A percentile compares a stretch with the other conserved stretches of the same genome.
These are phyloP conservation scores for Muntiacus muntjak DNA, from an alignment of 2,113 vertebrate genomes.

Conservation along the genomic window DNA sequence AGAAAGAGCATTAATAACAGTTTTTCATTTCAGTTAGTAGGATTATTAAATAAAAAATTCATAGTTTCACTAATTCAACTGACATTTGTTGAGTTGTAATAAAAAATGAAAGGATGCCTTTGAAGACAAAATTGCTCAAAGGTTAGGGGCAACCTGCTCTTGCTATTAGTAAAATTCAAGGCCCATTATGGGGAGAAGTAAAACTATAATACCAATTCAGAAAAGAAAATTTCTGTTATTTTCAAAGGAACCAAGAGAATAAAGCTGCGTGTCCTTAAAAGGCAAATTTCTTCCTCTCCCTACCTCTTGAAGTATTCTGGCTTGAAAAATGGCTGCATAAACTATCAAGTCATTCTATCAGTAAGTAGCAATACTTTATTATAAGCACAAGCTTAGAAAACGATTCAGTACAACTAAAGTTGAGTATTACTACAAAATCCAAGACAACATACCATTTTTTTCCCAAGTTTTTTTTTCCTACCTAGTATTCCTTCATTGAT, in stretches of 20 bases:
- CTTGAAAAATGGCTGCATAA: background rate
- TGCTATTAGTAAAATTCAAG: constrained; percentile 25
- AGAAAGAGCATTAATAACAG: background rate
- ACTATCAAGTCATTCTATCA: background rate
- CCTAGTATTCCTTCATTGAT: background rate
- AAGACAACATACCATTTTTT: background rate
- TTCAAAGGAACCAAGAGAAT: background rate
- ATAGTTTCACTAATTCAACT: constrained; percentile 26
- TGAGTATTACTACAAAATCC: background rate
- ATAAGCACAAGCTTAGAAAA: background rate
- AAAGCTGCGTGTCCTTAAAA: background rate
- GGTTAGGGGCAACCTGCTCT: background rate
- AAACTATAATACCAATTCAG: background rate
- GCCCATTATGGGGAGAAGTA: background rate
- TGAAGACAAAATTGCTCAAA: constrained; percentile 28
- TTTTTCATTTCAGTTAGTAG: constrained; percentile 32
- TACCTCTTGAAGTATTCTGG: background rate
- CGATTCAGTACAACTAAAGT: background rate
- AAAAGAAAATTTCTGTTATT: background rate
- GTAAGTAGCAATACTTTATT: background rate
- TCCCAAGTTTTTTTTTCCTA: background rate
- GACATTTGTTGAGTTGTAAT: constrained; percentile 14
- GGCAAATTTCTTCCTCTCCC: background rate
- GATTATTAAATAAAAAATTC: constrained; percentile 27
- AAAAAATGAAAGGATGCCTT: constrained; percentile 41